Conservation (phyloP, 92 coral and sea anemone species). For the Chrysogorgia sp. region DNA sequence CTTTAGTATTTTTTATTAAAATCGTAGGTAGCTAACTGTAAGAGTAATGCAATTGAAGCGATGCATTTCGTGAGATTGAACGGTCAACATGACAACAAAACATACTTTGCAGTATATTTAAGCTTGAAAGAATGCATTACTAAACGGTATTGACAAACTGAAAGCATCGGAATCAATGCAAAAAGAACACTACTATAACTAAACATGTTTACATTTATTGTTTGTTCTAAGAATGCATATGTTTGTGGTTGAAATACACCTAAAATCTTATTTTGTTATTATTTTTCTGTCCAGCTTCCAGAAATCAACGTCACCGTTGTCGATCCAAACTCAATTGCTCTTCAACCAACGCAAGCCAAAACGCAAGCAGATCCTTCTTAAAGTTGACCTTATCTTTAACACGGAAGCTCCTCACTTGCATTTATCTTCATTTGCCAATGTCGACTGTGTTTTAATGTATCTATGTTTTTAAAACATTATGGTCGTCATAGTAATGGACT, state of each 20-base stretch:
- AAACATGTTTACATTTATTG: not conserved
- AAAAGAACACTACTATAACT: no score
- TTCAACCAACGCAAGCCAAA: slow-evolving; percentile 6
- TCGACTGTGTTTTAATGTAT: no score
- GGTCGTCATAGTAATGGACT: no score
- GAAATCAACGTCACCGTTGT: slow-evolving; percentile 1
- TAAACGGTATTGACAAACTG: not conserved
- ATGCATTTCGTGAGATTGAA: not conserved
- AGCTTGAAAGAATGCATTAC: not conserved
- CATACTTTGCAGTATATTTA: not conserved
- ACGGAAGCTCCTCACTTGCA: slow-evolving; percentile 22
- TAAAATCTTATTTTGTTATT: not conserved
- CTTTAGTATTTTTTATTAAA: not conserved
- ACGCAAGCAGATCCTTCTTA: not conserved
- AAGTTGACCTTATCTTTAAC: not conserved
- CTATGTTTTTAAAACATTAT: no score
- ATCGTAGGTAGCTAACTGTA: not conserved
- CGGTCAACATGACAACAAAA: not conserved
- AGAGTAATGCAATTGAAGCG: slow-evolving; percentile 31
- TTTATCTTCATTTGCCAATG: slow-evolving; percentile 14
- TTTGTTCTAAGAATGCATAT: not conserved
- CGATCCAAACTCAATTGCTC: not conserved
- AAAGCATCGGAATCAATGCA: not conserved
- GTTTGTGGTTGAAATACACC: no score
- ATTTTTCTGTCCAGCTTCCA: slow-evolving; percentile 33